These are phyloP conservation scores for Chloroceryle amazona DNA, from an alignment of 2,797 vertebrate species.

Conservation along the genomic window DNA sequence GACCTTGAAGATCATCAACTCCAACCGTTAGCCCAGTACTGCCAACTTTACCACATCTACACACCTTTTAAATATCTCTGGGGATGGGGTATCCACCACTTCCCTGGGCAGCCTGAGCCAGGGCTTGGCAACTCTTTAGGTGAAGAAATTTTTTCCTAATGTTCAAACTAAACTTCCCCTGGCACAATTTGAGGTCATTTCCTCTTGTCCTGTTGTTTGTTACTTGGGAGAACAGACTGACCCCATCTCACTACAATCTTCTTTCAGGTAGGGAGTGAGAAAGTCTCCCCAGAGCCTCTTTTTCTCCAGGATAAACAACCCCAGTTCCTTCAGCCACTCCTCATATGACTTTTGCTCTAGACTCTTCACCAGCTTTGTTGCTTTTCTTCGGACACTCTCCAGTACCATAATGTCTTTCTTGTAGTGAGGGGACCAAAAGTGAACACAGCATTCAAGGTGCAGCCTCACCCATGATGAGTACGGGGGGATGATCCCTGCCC, in stretches of 20 bases:
- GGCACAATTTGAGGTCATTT: background rate
- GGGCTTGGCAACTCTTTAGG: background rate
- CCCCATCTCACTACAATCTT: background rate
- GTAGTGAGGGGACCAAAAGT: background rate
- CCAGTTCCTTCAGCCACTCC: too few relatives aligned
- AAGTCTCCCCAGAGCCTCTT: background rate
- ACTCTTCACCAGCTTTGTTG: background rate
- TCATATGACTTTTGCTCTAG: too few relatives aligned
- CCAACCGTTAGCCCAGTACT: background rate
- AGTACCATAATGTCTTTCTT: background rate
- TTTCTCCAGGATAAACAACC: background rate
- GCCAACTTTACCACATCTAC: background rate
- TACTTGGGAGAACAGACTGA: background rate
- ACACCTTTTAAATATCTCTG: background rate
- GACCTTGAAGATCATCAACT: background rate
- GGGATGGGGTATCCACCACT: background rate
- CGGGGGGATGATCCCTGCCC: background rate
- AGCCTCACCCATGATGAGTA: background rate
- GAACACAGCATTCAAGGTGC: background rate
- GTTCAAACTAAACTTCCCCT: background rate
- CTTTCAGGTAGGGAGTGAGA: background rate
- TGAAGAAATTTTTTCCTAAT: background rate
- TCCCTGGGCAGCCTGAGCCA: background rate
- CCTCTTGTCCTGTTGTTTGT: background rate
- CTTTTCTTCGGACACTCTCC: background rate